Conservation (phyloP, 2,113 vertebrate genomes). For the Puma concolor region DNA sequence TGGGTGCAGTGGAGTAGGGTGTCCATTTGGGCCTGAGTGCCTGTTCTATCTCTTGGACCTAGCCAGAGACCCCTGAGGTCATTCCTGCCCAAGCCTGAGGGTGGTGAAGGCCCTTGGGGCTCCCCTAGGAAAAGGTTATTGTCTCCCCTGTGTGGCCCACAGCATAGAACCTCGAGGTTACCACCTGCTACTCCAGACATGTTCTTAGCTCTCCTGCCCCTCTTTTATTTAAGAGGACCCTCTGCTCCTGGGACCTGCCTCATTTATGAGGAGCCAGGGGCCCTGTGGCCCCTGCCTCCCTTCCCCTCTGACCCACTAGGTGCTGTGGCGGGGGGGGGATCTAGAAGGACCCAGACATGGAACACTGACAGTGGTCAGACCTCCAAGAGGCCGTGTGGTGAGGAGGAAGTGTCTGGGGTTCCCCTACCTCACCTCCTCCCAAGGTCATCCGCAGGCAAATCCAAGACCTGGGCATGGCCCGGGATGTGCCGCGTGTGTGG, state of each 20-base stretch:
- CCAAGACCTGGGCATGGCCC: neutral
- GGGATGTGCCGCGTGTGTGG: neutral
- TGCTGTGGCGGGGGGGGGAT: neutral
- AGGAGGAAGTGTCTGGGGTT: neutral
- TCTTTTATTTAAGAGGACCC: neutral
- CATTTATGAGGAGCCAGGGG: neutral
- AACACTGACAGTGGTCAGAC: neutral
- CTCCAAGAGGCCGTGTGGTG: neutral
- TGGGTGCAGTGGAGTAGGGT: neutral
- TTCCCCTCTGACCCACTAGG: neutral
- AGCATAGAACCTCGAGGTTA: neutral
- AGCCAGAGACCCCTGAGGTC: neutral
- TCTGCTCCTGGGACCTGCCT: neutral
- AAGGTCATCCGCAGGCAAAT: neutral
- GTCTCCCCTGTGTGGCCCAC: rapidly evolving
- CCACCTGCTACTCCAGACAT: neutral
- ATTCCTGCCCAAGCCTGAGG: neutral
- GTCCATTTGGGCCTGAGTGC: too few relatives aligned
- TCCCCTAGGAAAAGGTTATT: too few relatives aligned
- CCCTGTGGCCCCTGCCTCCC: neutral
- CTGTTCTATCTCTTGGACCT: neutral
- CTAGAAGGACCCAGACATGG: neutral
- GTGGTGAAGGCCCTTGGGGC: neutral
- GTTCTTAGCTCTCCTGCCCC: neutral
- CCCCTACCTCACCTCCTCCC: neutral